phyloP scores from a whole-genome alignment of 1,140 invertebrate species.

The Drepana arcuata region DNA sequence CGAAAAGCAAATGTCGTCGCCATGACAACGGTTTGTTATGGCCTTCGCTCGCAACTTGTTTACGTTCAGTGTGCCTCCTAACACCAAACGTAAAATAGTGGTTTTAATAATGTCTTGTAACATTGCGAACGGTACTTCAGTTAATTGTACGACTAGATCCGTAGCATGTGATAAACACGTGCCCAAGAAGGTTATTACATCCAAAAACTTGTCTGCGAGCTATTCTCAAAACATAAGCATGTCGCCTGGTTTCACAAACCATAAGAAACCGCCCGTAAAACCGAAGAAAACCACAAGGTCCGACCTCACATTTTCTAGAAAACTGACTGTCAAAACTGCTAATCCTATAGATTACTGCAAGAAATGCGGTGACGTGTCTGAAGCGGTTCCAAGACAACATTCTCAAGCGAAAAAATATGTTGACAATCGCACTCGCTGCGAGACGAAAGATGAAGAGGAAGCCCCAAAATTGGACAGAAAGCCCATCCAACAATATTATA shows the following conservation, averaged over 20 bases:
- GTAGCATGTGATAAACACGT: constrained; percentile 7
- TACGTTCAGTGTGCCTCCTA: too few species aligned
- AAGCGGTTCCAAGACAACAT: constrained; percentile 3
- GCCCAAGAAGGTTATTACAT: constrained; percentile 25
- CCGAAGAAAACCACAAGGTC: constrained; percentile 42
- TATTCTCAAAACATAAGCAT: constrained; percentile 22
- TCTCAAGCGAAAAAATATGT: constrained; percentile 2
- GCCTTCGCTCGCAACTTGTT: too few species aligned
- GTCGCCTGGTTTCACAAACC: constrained; percentile 25
- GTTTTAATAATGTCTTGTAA: too few species aligned
- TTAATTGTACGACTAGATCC: too few species aligned
- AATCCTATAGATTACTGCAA: constrained; percentile 27
- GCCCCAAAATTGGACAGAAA: constrained; percentile 1
- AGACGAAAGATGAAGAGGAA: constrained; percentile 6
- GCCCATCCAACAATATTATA: constrained; percentile 40
- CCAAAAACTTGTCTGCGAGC: constrained; percentile 14
- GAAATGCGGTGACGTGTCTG: constrained; percentile 36
- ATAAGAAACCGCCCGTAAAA: constrained; percentile 10
- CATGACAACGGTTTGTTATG: too few species aligned
- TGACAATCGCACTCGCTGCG: constrained; percentile 1
- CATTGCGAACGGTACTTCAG: too few species aligned
- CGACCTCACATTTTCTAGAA: constrained; percentile 18
- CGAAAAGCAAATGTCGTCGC: too few species aligned
- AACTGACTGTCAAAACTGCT: constrained; percentile 6
- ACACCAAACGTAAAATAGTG: too few species aligned